Evolutionary conservation across 2,797 vertebrate genomes (phyloP), one percentile per base, ranked within the genome.

Genomic region (Darevskia nairensis): DNA sequence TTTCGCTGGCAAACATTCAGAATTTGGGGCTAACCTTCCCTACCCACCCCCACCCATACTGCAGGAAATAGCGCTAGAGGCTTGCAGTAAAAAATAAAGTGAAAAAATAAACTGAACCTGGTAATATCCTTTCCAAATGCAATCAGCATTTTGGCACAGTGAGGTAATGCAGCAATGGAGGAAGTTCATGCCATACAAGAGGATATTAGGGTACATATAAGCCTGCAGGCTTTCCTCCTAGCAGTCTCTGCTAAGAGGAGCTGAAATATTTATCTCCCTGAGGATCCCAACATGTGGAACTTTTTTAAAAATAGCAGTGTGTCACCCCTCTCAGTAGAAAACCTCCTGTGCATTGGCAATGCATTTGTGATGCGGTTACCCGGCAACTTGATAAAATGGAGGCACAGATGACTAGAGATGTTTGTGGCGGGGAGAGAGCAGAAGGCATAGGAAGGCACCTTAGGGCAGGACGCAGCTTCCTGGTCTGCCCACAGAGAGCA

Each of bases 1-100:
- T 94, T 95, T 95, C 85, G 92, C 93, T 94, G 93, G 94, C 91
- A 92, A 93, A 86, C 87, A 82, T 93, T 96, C 91, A 89, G 90
- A 89, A 80, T 94, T 94, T 94, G 90, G 93, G 90, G 89, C 89
- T 86, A 87, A 93, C 94, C 4, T n/a, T 55, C 92, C 92, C 19
- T 7, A 4, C 39, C 9, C 90, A 35, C 94, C 93, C 93, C 10
- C 69, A 1, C 55, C 69, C n/a, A 92, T 88, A 89, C 80, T 91
- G 91, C 0, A 0, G 91, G 86, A 92, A 91, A 90, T 86, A 91
- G 88, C 86, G 92, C 91, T 93, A 88, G 87, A 93, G 89, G 50
- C 87, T 91, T 80, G 66, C 82, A 83, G 44, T 19, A 25, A 21
- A 23, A 41, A 87, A 86, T 74, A 90, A 64, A 75, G 86, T 91